These are phyloP conservation scores for Acanthurus leucopareius DNA, from an alignment of 2,797 vertebrate genomes.

Conservation along the genomic window DNA sequence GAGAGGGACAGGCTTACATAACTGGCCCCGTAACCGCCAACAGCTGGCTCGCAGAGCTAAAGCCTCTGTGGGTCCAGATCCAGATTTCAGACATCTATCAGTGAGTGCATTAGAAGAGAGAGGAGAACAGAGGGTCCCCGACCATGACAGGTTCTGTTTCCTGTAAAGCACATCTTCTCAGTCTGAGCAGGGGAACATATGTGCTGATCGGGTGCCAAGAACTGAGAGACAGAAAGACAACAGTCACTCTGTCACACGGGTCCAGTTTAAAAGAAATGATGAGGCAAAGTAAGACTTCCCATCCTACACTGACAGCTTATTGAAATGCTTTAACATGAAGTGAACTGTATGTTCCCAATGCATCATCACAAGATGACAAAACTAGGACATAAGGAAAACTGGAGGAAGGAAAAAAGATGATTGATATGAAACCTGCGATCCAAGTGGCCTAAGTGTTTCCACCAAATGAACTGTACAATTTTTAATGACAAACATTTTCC, in stretches of 20 bases:
- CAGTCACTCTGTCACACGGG: slow-evolving; percentile 46
- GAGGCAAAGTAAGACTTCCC: slow-evolving; percentile 33
- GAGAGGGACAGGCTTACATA: slow-evolving; percentile 72
- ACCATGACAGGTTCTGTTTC: slow-evolving; percentile 56
- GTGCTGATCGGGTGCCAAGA: slow-evolving; percentile 60
- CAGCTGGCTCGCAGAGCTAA: slow-evolving; percentile 69
- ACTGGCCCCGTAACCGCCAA: slow-evolving; percentile 62
- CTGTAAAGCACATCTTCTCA: slow-evolving; percentile 52
- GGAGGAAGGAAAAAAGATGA: not conserved
- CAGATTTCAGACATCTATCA: slow-evolving; percentile 69
- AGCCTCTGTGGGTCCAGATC: slow-evolving; percentile 56
- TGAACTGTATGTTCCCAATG: slow-evolving; percentile 53
- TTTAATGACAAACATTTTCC: not conserved
- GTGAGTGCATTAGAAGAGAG: slow-evolving; percentile 48
- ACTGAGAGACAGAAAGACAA: slow-evolving; percentile 21
- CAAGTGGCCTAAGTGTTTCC: not conserved
- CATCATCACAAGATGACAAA: slow-evolving; percentile 11
- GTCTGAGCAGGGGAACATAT: slow-evolving; percentile 46
- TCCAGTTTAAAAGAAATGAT: slow-evolving; percentile 43
- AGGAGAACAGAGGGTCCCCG: slow-evolving; percentile 61
- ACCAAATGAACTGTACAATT: not conserved
- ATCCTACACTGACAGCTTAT: slow-evolving; percentile 8
- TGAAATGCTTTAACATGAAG: slow-evolving; percentile 32
- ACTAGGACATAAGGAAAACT: slow-evolving; percentile 9
- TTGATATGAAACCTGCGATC: not conserved